Evolutionary conservation across 2,113 vertebrate species (phyloP).

Genomic region (Zosterops japonicus): DNA sequence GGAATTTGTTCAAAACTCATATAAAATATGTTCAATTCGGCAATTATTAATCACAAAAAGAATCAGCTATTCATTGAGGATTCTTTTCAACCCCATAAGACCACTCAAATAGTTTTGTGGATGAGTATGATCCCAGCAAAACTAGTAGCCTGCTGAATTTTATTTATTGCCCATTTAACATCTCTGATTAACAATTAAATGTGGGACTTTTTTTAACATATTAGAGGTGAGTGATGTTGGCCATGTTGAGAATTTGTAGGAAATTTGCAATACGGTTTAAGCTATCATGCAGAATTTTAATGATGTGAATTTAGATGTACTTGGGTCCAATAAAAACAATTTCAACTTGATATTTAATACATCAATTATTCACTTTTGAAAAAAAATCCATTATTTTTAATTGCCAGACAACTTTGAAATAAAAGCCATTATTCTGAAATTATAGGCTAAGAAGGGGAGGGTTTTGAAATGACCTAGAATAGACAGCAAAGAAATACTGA

Average conservation of each 20-base stretch:
- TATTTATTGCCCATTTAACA: neutral
- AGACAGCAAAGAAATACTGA: neutral
- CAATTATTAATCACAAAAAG: neutral
- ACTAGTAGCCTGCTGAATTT: neutral
- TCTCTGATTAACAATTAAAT: neutral
- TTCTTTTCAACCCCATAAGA: neutral
- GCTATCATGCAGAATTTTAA: neutral
- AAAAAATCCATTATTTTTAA: neutral
- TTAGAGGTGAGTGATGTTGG: neutral
- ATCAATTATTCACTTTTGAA: neutral
- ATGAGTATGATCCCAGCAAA: neutral
- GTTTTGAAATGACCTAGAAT: neutral
- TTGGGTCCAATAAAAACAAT: neutral
- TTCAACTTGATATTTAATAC: neutral
- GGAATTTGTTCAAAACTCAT: neutral
- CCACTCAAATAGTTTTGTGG: neutral
- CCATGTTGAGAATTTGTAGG: neutral
- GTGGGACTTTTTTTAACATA: fast-evolving
- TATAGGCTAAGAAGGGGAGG: neutral
- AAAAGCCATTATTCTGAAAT: neutral
- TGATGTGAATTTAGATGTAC: neutral
- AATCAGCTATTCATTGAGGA: neutral
- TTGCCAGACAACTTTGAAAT: neutral
- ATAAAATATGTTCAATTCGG: neutral
- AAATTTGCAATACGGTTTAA: neutral